These are phyloP conservation scores for Caradrina clavipalpis DNA, from an alignment of 2,888 invertebrate genomes.

Conservation along the genomic window DNA sequence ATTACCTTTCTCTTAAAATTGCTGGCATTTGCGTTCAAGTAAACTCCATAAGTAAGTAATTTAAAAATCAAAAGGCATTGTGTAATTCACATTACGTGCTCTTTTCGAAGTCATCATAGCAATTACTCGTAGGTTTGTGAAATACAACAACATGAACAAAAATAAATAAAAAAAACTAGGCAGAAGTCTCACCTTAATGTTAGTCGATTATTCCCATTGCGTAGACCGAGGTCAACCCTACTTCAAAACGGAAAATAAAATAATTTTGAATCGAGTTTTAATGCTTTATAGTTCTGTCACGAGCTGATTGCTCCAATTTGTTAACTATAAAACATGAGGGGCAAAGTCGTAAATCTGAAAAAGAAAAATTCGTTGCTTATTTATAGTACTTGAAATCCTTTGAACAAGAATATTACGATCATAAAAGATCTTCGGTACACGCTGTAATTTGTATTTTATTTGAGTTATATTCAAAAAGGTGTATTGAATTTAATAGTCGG, in stretches of 20 bases:
- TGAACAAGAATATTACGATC: slow-evolving; percentile 66
- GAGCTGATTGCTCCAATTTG: slow-evolving; percentile 84
- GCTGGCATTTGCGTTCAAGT: slow-evolving; percentile 10
- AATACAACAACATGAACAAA: slow-evolving; percentile 20
- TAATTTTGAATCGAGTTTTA: slow-evolving; percentile 73
- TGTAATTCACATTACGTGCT: slow-evolving; percentile 1
- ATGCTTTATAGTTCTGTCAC: slow-evolving; percentile 79
- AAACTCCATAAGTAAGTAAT: slow-evolving; percentile 7
- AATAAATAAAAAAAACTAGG: slow-evolving; percentile 45
- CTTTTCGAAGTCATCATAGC: slow-evolving; percentile 32
- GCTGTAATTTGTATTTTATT: slow-evolving; percentile 68
- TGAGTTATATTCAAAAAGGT: slow-evolving; percentile 68
- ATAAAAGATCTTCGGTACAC: slow-evolving; percentile 72
- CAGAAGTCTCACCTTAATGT: slow-evolving; percentile 42
- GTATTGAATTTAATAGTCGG: slow-evolving; percentile 72
- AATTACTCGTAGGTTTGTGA: slow-evolving; percentile 18
- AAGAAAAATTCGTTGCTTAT: slow-evolving; percentile 71
- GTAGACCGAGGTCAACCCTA: slow-evolving; percentile 44
- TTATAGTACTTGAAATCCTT: slow-evolving; percentile 68
- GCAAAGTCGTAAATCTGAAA: slow-evolving; percentile 75
- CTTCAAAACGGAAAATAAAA: slow-evolving; percentile 65
- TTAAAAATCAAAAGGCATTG: slow-evolving; percentile 32
- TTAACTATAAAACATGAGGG: slow-evolving; percentile 78
- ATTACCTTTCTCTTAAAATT: slow-evolving; percentile 10
- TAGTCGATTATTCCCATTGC: slow-evolving; percentile 40